Evolutionary conservation across 1,140 invertebrate species (phyloP).

Genomic region (Drosophila ercepeae): DNA sequence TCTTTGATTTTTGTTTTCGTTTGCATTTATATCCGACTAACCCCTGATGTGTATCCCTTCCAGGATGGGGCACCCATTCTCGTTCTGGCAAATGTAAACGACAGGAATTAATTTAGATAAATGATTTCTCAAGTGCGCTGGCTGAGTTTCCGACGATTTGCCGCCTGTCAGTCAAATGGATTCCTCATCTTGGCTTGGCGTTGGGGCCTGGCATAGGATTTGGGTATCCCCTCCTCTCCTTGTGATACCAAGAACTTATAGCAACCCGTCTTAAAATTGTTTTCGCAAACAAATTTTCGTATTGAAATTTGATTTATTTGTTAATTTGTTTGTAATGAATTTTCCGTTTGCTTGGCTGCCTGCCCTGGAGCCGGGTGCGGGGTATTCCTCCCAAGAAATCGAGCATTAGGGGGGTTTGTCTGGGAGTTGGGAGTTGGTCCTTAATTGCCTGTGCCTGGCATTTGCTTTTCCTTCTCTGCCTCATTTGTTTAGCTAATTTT

Average conservation of each 20-base stretch:
- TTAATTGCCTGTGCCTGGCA: constrained; percentile 76
- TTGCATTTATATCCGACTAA: constrained; percentile 27
- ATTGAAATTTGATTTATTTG: constrained; percentile 84
- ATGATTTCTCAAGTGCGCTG: constrained; percentile 82
- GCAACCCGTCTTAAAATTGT: constrained; percentile 73
- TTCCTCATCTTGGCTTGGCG: constrained; percentile 35
- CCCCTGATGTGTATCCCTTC: too few species aligned
- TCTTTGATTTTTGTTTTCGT: constrained; percentile 81
- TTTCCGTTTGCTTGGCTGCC: constrained; percentile 76
- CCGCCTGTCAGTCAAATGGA: constrained; percentile 72
- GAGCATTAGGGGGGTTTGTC: background rate
- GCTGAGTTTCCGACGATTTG: constrained; percentile 63
- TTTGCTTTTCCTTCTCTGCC: constrained; percentile 62
- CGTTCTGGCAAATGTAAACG: constrained; percentile 83
- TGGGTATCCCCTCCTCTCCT: constrained; percentile 10
- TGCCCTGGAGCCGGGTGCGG: constrained; percentile 22
- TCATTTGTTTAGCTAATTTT: constrained; percentile 78
- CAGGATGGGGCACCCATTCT: too few species aligned
- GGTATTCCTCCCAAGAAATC: background rate
- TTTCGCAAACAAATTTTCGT: constrained; percentile 83
- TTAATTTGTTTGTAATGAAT: constrained; percentile 84
- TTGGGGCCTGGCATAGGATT: constrained; percentile 68
- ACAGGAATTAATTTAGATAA: constrained; percentile 84
- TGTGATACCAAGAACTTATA: background rate
- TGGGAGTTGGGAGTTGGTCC: constrained; percentile 20